Evolutionary conservation across 2,797 vertebrate species (phyloP).

Genomic region (Pagetopsis macropterus): DNA sequence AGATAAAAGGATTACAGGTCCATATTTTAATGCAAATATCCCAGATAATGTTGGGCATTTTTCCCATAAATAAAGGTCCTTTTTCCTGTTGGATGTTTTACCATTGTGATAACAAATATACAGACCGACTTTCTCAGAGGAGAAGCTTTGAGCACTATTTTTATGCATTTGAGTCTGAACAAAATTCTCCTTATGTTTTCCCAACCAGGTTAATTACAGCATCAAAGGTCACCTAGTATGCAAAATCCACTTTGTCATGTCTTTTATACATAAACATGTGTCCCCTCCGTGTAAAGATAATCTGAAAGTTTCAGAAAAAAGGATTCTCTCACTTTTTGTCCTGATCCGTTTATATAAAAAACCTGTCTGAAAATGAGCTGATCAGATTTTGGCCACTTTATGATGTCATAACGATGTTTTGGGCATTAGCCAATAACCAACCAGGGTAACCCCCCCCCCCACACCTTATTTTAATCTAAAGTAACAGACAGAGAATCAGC

Average conservation of each 20-base stretch:
- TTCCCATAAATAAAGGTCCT: background rate
- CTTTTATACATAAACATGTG: background rate
- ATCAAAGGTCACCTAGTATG: too few relatives aligned
- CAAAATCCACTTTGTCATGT: too few relatives aligned
- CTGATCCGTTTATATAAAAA: too few relatives aligned
- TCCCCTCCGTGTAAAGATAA: background rate
- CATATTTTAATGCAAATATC: slow-evolving; percentile 10
- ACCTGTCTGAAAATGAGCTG: too few relatives aligned
- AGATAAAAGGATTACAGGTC: slow-evolving; percentile 25
- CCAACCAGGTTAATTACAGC: background rate
- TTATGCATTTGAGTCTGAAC: background rate
- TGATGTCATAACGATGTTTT: too few relatives aligned
- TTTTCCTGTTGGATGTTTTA: background rate
- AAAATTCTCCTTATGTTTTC: background rate
- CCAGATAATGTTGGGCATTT: background rate
- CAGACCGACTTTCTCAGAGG: background rate
- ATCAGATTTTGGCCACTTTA: too few relatives aligned
- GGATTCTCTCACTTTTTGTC: too few relatives aligned
- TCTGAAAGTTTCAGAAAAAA: too few relatives aligned
- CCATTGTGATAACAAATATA: background rate
- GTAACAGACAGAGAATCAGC: too few relatives aligned
- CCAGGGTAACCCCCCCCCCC: too few relatives aligned
- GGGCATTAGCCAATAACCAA: too few relatives aligned
- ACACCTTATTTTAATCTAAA: too few relatives aligned
- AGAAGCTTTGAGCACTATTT: background rate